phyloP scores from a whole-genome alignment of 2,888 invertebrate genomes.

The Smittia aterrima region DNA sequence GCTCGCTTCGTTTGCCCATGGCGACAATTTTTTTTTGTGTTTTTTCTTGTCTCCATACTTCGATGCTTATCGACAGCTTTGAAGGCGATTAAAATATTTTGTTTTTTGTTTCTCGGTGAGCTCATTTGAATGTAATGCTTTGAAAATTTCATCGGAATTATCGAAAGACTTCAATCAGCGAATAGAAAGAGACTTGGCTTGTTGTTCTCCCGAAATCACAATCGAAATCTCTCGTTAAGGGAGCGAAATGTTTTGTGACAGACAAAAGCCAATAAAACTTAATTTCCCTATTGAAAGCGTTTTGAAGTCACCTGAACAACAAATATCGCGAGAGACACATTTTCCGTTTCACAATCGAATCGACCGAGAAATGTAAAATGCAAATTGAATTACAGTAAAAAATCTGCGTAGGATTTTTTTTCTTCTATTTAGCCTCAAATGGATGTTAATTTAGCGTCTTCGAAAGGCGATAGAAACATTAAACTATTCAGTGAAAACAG shows the following conservation, averaged over 20 bases:
- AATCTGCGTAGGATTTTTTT: not conserved
- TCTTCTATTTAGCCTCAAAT: conserved; percentile 3
- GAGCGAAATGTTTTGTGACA: too few relatives aligned
- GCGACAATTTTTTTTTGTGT: not conserved
- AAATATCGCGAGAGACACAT: too few relatives aligned
- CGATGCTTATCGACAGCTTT: not conserved
- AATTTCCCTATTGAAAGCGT: too few relatives aligned
- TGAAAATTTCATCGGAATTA: not conserved
- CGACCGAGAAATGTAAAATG: not conserved
- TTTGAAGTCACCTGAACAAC: too few relatives aligned
- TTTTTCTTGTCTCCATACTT: not conserved
- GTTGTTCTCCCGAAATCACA: not conserved
- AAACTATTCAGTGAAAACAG: not conserved
- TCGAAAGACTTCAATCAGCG: conserved; percentile 32
- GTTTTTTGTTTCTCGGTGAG: not conserved
- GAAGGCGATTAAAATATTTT: not conserved
- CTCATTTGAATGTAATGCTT: not conserved
- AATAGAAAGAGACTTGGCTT: not conserved
- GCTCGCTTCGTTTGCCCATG: not conserved
- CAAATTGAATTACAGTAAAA: not conserved
- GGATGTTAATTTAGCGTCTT: not conserved
- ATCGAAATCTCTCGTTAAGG: too few relatives aligned
- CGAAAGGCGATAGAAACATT: not conserved
- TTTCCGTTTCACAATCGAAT: too few relatives aligned
- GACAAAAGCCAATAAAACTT: too few relatives aligned